phyloP scores from a whole-genome alignment of 1,140 invertebrate species.

The Drosophila ironensis region DNA sequence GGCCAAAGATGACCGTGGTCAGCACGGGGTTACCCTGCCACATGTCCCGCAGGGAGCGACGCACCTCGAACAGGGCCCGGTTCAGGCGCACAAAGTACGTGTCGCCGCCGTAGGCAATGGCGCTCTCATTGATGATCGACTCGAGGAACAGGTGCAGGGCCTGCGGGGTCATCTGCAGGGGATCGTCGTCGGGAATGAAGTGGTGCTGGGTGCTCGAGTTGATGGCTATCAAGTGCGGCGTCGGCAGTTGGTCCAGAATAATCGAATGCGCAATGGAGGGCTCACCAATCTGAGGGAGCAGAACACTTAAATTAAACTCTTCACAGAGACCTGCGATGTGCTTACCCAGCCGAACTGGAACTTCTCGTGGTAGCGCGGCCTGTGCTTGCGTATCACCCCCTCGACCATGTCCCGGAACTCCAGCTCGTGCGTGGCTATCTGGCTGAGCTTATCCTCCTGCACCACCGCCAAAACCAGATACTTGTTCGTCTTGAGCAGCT shows the following conservation, averaged over 20 bases:
- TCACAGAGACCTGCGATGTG: no score
- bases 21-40: conserved; percentile 95
- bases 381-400: conserved; percentile 89
- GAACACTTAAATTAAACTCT: neutral
- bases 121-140: conserved; percentile 88
- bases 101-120: conserved; percentile 91
- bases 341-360: conserved; percentile 95
- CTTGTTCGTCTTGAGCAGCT: conserved; percentile 92
- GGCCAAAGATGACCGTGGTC: conserved; percentile 92
- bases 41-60: conserved; percentile 89
- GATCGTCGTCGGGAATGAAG: conserved; percentile 93
- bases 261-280: conserved; percentile 95
- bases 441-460: conserved; percentile 93
- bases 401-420: conserved; percentile 94
- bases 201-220: conserved; percentile 95
- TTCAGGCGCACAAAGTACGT: conserved; percentile 87
- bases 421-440: conserved; percentile 90
- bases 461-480: conserved; percentile 93
- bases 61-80: conserved; percentile 90
- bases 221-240: conserved; percentile 94
- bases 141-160: conserved; percentile 91
- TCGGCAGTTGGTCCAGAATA: conserved; percentile 90
- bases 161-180: conserved; percentile 89
- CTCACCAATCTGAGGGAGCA: conserved; percentile 84
- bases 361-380: conserved; percentile 89